phyloP scores from a whole-genome alignment of 2,113 vertebrate species.

The Antennarius striatus region DNA sequence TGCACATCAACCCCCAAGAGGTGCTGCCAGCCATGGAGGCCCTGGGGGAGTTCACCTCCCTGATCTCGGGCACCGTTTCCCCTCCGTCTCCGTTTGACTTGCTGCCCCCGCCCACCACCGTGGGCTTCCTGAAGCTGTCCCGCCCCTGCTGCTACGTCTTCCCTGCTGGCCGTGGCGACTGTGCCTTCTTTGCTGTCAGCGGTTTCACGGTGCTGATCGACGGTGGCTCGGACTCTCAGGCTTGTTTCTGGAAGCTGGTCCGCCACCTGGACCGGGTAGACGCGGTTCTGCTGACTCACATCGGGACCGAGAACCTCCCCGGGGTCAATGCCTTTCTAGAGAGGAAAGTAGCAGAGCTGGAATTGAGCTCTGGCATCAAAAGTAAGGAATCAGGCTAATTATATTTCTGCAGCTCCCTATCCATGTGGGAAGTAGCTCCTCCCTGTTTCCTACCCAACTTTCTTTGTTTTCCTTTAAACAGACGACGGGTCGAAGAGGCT shows the following conservation, averaged over 20 bases:
- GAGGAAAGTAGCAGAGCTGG: conserved; percentile 88
- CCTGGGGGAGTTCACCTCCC: conserved; percentile 89
- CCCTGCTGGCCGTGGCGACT: conserved; percentile 90
- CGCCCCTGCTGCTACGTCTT: conserved; percentile 98
- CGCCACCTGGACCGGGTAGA: conserved; percentile 96
- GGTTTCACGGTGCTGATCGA: conserved; percentile 94
- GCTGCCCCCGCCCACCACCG: conserved; percentile 88
- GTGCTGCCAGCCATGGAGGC: conserved; percentile 85
- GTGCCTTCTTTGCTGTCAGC: conserved; percentile 91
- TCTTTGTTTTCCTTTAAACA: conserved; percentile 28
- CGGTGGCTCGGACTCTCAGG: conserved; percentile 90
- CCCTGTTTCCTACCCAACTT: no score
- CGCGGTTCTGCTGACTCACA: conserved; percentile 90
- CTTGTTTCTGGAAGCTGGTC: conserved; percentile 96
- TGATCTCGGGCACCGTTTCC: conserved; percentile 86
- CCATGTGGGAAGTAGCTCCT: no score
- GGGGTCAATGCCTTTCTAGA: conserved; percentile 90
- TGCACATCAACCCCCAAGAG: conserved; percentile 84
- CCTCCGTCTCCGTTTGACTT: conserved; percentile 88
- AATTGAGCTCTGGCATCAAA: conserved; percentile 67
- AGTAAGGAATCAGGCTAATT: conserved; percentile 31
- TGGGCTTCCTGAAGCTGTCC: conserved; percentile 93
- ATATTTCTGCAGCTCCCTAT: no score
- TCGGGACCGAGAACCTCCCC: conserved; percentile 88
- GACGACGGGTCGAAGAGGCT: conserved; percentile 86